These are phyloP conservation scores for Callosobruchus maculatus DNA, from an alignment of 2,888 invertebrate species.

Conservation along the genomic window DNA sequence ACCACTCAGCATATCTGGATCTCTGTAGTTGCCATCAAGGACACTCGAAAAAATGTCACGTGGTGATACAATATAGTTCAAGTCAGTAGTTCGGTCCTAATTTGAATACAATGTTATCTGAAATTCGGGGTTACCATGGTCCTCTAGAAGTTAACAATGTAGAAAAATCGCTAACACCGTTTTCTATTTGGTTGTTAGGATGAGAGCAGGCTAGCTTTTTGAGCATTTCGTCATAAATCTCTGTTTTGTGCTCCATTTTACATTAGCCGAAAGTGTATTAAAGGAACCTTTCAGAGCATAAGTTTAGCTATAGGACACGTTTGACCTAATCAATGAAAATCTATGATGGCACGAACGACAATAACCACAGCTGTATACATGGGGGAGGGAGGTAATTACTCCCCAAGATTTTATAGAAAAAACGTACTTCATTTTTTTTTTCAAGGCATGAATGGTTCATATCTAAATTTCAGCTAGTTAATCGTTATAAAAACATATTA, in stretches of 20 bases:
- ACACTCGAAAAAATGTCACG: constrained; percentile 38
- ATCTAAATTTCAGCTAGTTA: too few relatives aligned
- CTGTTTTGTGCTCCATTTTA: background rate
- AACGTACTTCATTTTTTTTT: too few relatives aligned
- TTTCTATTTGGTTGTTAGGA: background rate
- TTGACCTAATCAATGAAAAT: too few relatives aligned
- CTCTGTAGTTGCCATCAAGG: constrained; percentile 37
- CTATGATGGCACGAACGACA: too few relatives aligned
- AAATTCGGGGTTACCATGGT: background rate
- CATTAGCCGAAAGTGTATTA: too few relatives aligned
- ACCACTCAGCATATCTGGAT: background rate
- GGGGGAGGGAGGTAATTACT: too few relatives aligned
- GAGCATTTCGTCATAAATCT: background rate
- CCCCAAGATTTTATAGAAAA: too few relatives aligned
- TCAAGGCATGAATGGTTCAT: too few relatives aligned
- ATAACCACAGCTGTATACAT: too few relatives aligned
- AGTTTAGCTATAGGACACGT: too few relatives aligned
- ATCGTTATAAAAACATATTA: too few relatives aligned
- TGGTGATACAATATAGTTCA: constrained; percentile 34
- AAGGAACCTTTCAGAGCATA: too few relatives aligned
- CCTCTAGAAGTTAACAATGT: background rate
- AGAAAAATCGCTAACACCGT: background rate
- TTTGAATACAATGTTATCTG: constrained; percentile 7
- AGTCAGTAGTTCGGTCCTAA: constrained; percentile 6
- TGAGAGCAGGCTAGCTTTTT: background rate